phyloP scores from a whole-genome alignment of 2,797 vertebrate species.

The Malurus leucopterus region DNA sequence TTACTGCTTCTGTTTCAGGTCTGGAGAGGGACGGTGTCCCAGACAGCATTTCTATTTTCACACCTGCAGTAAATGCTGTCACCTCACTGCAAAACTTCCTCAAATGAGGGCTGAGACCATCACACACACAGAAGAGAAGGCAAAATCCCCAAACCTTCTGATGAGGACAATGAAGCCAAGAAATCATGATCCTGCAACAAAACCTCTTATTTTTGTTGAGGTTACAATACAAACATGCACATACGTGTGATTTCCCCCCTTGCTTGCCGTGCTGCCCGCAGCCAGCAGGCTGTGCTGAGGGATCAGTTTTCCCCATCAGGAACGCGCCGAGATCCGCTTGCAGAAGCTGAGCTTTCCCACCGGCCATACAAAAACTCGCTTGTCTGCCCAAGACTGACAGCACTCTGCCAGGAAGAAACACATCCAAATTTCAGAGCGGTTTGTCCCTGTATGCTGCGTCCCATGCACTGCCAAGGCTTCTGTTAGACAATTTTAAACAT shows the following conservation, averaged over 20 bases:
- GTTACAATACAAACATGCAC: too few relatives aligned
- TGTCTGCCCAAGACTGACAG: neutral
- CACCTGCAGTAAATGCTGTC: neutral
- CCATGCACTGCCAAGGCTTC: neutral
- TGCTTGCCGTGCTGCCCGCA: neutral
- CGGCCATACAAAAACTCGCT: neutral
- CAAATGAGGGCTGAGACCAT: neutral
- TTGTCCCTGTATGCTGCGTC: neutral
- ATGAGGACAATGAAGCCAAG: neutral
- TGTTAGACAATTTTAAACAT: neutral
- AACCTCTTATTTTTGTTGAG: neutral
- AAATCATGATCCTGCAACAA: neutral
- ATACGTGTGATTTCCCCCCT: neutral
- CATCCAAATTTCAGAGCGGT: neutral
- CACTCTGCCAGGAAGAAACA: neutral
- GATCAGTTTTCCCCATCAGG: neutral
- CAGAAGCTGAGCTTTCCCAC: neutral
- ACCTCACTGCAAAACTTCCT: neutral
- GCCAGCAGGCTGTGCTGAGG: conserved; percentile 48
- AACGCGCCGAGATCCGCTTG: accelerated
- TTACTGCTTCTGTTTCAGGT: neutral
- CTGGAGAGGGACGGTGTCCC: accelerated
- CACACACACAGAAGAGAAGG: neutral
- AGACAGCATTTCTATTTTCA: neutral
- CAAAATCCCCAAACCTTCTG: neutral